Evolutionary conservation across 2,113 vertebrate genomes (phyloP).

Genomic region (Eleginops maclovinus): DNA sequence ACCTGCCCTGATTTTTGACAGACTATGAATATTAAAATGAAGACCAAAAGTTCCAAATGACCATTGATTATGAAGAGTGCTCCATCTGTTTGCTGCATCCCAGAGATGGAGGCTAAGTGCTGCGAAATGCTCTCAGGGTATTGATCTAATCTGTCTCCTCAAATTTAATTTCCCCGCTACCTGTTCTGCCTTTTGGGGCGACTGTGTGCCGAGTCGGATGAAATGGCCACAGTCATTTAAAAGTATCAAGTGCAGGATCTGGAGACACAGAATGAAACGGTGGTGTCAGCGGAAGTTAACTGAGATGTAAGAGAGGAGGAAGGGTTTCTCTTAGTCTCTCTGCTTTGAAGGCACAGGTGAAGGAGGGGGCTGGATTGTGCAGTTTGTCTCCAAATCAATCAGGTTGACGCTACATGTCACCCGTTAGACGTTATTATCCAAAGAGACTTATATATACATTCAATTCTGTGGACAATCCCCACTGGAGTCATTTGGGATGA

Average conservation of each 20-base stretch:
- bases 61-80: neutral
- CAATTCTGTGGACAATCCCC: too few species aligned
- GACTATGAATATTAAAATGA: neutral
- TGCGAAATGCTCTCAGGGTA: neutral
- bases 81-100: neutral
- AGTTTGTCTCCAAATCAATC: neutral
- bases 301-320: neutral
- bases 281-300: neutral
- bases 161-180: neutral
- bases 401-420: too few species aligned
- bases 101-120: conserved; percentile 4
- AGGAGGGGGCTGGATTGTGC: neutral
- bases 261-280: neutral
- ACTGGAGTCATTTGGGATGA: too few species aligned
- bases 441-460: too few species aligned
- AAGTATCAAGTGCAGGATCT: neutral
- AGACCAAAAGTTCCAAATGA: neutral
- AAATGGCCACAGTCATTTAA: neutral
- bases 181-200: neutral
- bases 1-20: too few species aligned
- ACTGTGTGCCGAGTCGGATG: neutral
- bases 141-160: conserved; percentile 27
- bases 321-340: neutral
- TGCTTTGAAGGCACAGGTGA: neutral
- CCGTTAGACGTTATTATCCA: too few species aligned